Evolutionary conservation across 35 echinoderm and acorn worm species (phyloP).

Genomic region (Apostichopus californicus): DNA sequence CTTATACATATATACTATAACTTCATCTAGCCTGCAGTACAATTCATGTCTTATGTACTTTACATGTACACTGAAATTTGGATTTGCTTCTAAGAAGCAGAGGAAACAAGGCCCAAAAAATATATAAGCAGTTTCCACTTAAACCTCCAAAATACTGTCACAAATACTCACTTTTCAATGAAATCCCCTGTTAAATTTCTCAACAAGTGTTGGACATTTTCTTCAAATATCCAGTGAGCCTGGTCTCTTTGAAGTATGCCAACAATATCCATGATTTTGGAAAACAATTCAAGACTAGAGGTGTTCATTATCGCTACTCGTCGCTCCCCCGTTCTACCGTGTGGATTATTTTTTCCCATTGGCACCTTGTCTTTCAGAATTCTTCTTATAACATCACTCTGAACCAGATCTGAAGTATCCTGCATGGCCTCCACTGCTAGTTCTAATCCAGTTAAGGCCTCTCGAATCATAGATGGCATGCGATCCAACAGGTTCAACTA

Average conservation of each 20-base stretch:
- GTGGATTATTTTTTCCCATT: background rate
- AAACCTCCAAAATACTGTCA: too few relatives aligned
- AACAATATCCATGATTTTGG: background rate
- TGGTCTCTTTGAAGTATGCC: slow-evolving; percentile 15
- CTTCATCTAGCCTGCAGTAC: too few relatives aligned
- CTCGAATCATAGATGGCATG: background rate
- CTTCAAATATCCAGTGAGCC: slow-evolving; percentile 26
- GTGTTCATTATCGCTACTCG: background rate
- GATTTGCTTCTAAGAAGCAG: background rate
- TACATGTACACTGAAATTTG: background rate
- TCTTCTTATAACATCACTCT: background rate
- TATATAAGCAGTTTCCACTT: too few relatives aligned
- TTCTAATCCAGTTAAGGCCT: slow-evolving; percentile 19
- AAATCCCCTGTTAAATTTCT: slow-evolving; percentile 25
- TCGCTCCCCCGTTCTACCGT: background rate
- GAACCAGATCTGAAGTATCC: slow-evolving; percentile 8
- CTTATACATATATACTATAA: too few relatives aligned
- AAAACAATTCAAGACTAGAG: background rate
- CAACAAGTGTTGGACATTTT: background rate
- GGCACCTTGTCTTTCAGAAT: background rate
- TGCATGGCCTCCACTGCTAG: slow-evolving; percentile 10
- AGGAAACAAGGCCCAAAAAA: background rate
- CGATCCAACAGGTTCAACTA: background rate
- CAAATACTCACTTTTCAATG: background rate
- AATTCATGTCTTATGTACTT: too few relatives aligned